Conservation (phyloP, 2,888 invertebrate species). For the Pandemis cinnamomeana region DNA sequence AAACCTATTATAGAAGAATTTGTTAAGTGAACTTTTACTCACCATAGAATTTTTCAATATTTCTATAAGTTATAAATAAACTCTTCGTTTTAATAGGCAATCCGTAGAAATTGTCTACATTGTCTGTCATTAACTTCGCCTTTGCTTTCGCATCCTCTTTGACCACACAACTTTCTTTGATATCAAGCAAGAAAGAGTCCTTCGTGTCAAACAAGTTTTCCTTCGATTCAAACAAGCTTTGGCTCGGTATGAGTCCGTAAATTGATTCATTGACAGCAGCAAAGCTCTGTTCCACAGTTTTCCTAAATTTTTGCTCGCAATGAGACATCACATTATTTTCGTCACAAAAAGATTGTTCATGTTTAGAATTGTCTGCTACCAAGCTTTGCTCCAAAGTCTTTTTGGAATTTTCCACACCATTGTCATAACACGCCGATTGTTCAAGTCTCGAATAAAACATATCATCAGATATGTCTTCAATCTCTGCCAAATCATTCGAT, state of each 20-base stretch:
- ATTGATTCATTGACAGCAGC: conserved; percentile 82
- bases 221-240: conserved; percentile 49
- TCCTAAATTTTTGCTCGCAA: conserved; percentile 54
- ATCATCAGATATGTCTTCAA: conserved; percentile 66
- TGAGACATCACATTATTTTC: conserved; percentile 47
- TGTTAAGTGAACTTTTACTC: conserved; percentile 52
- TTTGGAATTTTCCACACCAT: conserved; percentile 51
- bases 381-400: conserved; percentile 74
- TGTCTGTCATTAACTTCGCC: conserved; percentile 41
- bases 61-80: conserved; percentile 89
- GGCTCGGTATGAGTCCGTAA: conserved; percentile 62
- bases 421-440: conserved; percentile 49
- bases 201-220: conserved; percentile 69
- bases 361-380: conserved; percentile 58
- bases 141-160: conserved; percentile 46
- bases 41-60: conserved; percentile 94
- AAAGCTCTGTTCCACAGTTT: conserved; percentile 75
- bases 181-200: conserved; percentile 74
- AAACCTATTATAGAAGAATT: no score
- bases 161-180: conserved; percentile 64
- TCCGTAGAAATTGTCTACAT: conserved; percentile 87
- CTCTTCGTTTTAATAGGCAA: conserved; percentile 88
- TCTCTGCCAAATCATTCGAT: conserved; percentile 48
- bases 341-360: conserved; percentile 55
- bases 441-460: conserved; percentile 69